Evolutionary conservation across 2,113 vertebrate species (phyloP).

Genomic region (Syngnathus floridae): DNA sequence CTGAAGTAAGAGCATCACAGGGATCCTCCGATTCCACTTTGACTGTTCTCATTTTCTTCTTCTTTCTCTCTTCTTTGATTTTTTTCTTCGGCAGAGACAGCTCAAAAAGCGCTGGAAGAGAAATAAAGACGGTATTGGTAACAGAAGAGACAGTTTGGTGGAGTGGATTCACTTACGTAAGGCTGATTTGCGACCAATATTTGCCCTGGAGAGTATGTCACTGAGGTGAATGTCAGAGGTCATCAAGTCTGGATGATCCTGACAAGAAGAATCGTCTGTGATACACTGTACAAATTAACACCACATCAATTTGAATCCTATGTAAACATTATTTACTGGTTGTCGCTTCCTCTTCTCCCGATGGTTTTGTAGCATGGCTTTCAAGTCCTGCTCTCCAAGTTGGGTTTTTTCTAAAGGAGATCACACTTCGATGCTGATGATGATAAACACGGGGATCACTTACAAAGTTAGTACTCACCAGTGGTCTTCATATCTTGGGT

Average conservation of each 20-base stretch:
- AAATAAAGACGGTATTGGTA: neutral
- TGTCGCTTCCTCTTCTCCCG: slow-evolving; percentile 89
- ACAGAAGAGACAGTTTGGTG: neutral
- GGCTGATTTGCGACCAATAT: slow-evolving; percentile 84
- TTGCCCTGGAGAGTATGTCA: slow-evolving; percentile 88
- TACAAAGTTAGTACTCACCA: slow-evolving; percentile 66
- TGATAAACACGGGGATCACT: no score
- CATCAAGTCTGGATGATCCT: slow-evolving; percentile 92
- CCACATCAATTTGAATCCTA: neutral
- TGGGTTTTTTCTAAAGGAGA: slow-evolving; percentile 81
- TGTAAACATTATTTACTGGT: slow-evolving; percentile 72
- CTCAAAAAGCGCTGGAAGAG: slow-evolving; percentile 77
- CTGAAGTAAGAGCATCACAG: slow-evolving; percentile 72
- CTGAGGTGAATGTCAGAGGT: slow-evolving; percentile 85
- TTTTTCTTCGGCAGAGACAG: slow-evolving; percentile 85
- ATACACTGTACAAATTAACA: neutral
- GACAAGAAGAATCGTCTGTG: slow-evolving; percentile 13
- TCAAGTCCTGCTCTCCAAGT: slow-evolving; percentile 82
- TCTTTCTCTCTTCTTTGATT: slow-evolving; percentile 86
- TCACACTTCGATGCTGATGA: neutral
- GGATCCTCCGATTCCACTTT: slow-evolving; percentile 87
- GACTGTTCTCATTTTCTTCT: slow-evolving; percentile 83
- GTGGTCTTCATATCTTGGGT: slow-evolving; percentile 92
- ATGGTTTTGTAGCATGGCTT: slow-evolving; percentile 85
- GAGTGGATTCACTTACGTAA: slow-evolving; percentile 69